A percentile compares a stretch with the other conserved stretches of the same genome.
These are phyloP conservation scores for Peromyscus nudipes DNA, from an alignment of 2,797 vertebrate species.

Conservation along the genomic window DNA sequence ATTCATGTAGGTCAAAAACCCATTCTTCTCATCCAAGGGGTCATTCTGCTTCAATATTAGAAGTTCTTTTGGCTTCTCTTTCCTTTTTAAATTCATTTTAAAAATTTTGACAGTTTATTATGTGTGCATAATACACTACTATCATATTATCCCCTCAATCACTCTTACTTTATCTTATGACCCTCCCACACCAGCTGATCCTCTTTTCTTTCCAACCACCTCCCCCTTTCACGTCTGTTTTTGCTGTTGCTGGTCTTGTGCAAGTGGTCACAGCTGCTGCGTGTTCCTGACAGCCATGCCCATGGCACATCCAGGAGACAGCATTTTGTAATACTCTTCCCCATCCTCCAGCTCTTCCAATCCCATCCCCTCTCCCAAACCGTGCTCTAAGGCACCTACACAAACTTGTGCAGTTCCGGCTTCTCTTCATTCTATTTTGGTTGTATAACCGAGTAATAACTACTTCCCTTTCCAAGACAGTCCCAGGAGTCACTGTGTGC, in stretches of 20 bases:
- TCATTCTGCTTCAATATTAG: not conserved
- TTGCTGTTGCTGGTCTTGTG: not conserved
- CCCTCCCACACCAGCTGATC: not conserved
- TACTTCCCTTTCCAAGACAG: not conserved
- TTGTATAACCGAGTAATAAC: not conserved
- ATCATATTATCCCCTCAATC: no score
- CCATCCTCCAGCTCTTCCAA: rapidly evolving
- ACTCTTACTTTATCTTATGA: not conserved
- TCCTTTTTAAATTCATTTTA: not conserved
- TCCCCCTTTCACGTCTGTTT: not conserved
- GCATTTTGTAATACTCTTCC: not conserved
- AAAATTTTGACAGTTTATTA: not conserved
- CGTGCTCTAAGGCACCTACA: not conserved
- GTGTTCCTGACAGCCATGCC: not conserved
- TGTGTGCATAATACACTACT: no score
- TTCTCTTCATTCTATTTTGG: not conserved
- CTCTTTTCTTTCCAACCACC: not conserved
- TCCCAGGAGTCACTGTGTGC: not conserved
- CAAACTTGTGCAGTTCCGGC: not conserved
- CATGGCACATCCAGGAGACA: not conserved
- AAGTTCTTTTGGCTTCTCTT: not conserved
- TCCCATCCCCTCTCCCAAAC: not conserved
- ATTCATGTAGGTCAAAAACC: not conserved
- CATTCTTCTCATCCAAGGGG: not conserved
- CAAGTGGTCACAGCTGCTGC: not conserved